phyloP scores from a whole-genome alignment of 2,113 vertebrate species.

The Phrynosoma platyrhinos region DNA sequence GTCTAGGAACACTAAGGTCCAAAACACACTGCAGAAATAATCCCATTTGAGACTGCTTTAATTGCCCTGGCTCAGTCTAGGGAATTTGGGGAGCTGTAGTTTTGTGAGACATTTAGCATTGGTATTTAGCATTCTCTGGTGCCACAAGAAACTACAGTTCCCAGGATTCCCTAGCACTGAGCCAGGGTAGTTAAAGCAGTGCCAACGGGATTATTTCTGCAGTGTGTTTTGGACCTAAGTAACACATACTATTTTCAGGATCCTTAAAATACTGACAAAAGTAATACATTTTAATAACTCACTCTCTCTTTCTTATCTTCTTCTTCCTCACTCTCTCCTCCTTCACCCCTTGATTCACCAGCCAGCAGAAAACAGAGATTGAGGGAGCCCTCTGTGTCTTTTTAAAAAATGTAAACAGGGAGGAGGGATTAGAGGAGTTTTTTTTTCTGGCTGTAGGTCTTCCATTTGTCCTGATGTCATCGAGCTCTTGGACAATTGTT shows the following conservation, averaged over 20 bases:
- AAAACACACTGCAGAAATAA: no score
- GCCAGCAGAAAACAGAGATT: slow-evolving; percentile 48
- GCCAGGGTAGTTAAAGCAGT: no score
- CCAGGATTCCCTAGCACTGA: no score
- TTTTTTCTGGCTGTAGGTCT: not conserved
- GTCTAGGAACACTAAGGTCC: no score
- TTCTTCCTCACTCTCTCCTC: not conserved
- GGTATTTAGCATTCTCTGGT: no score
- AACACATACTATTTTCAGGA: not conserved
- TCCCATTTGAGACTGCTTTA: no score
- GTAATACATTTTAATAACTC: rapidly evolving
- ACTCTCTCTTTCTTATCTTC: not conserved
- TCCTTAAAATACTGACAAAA: slow-evolving; percentile 21
- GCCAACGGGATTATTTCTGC: no score
- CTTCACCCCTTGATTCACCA: not conserved
- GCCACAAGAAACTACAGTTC: no score
- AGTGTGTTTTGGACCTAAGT: no score
- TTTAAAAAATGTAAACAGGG: not conserved
- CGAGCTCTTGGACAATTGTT: not conserved
- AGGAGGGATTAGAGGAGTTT: not conserved
- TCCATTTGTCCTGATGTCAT: not conserved
- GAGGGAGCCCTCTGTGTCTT: not conserved
- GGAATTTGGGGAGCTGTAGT: no score
- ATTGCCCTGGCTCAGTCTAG: no score
- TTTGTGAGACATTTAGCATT: no score